These are phyloP conservation scores for Etia nguti DNA, from an alignment of 2,113 vertebrate species.

Conservation along the genomic window DNA sequence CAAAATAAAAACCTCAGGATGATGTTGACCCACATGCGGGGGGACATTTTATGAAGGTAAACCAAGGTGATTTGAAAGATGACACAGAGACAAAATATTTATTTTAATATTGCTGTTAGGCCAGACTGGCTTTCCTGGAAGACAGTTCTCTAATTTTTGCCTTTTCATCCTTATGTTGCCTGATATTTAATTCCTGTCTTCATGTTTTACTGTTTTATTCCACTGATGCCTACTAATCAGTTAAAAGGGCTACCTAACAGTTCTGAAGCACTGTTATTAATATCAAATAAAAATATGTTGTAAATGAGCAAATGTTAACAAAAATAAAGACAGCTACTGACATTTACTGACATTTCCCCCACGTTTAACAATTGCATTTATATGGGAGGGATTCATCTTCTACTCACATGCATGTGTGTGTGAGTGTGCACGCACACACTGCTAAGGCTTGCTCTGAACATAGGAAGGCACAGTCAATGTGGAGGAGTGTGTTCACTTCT, in stretches of 20 bases:
- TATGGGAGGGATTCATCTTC: neutral
- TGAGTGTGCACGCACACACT: neutral
- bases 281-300: neutral
- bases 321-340: neutral
- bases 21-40: neutral
- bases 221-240: neutral
- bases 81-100: neutral
- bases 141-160: neutral
- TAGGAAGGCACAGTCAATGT: neutral
- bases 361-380: neutral
- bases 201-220: neutral
- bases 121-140: neutral
- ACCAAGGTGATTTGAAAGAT: neutral
- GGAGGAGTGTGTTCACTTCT: neutral
- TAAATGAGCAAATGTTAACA: neutral
- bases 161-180: neutral
- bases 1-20: neutral
- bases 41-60: neutral
- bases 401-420: neutral
- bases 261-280: neutral
- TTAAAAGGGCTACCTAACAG: neutral
- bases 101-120: neutral
- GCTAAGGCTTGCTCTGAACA: neutral
- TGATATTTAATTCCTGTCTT: neutral
- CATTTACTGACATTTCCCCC: neutral